Evolutionary conservation across 2,888 invertebrate species (phyloP).

Genomic region (Operophtera brumata): DNA sequence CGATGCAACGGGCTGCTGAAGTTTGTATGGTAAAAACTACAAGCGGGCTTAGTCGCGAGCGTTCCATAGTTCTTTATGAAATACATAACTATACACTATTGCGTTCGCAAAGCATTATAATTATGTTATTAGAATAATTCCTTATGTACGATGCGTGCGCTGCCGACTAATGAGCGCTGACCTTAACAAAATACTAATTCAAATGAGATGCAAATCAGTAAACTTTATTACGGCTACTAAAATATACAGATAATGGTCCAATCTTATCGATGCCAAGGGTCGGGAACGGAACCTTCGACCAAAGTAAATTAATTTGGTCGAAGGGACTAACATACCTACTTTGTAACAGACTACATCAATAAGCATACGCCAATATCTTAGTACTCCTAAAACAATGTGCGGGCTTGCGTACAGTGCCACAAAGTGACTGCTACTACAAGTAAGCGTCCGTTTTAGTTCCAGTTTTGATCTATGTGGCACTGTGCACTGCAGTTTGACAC

Average conservation of each 20-base stretch:
- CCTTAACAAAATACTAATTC: constrained; percentile 3
- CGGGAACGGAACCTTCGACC: constrained; percentile 39
- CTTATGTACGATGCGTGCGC: background rate
- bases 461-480: background rate
- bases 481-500: too few species aligned
- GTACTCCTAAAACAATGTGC: constrained; percentile 32
- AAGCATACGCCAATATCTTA: constrained; percentile 49
- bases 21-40: too few species aligned
- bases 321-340: constrained; percentile 38
- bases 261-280: constrained; percentile 15
- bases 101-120: background rate
- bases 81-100: background rate
- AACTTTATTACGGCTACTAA: constrained; percentile 31
- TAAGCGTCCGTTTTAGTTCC: background rate
- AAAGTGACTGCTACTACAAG: background rate
- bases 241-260: constrained; percentile 24
- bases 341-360: constrained; percentile 48
- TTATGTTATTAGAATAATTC: background rate
- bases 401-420: constrained; percentile 19
- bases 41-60: too few species aligned
- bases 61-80: background rate
- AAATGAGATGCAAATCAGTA: constrained; percentile 45
- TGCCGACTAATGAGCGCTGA: background rate
- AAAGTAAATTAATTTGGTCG: too few species aligned
- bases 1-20: too few species aligned